A percentile compares a stretch with the other conserved stretches of the same genome.
phyloP scores from a whole-genome alignment of 2,113 vertebrate genomes.

The Psittacus erithacus region DNA sequence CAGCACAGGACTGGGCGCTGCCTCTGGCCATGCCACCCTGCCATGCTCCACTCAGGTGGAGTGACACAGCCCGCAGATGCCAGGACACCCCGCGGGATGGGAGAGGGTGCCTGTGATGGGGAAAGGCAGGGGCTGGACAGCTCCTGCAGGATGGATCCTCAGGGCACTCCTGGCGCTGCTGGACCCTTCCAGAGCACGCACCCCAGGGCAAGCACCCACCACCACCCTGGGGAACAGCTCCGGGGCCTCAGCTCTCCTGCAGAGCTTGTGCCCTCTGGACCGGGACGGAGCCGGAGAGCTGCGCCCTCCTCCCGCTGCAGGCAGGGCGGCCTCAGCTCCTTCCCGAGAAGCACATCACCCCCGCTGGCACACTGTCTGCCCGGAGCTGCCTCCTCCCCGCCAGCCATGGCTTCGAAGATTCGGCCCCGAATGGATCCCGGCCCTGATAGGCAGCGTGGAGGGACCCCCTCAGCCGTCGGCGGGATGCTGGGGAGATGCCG shows the following conservation, averaged over 20 bases:
- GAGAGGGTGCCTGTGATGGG: background rate
- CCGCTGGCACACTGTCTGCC: background rate
- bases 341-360: background rate
- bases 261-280: background rate
- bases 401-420: background rate
- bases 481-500: background rate
- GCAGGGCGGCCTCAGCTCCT: background rate
- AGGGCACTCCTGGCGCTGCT: fast-evolving
- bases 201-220: background rate
- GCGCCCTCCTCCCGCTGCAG: background rate
- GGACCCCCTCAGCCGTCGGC: too few species aligned
- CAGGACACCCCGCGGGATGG: fast-evolving
- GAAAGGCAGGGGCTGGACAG: background rate
- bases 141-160: background rate
- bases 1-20: fast-evolving
- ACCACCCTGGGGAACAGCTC: background rate
- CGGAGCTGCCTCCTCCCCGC: background rate
- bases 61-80: fast-evolving
- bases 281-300: background rate
- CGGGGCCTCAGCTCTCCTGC: background rate
- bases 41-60: background rate
- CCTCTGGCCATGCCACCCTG: background rate
- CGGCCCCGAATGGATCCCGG: fast-evolving
- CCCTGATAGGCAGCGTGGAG: background rate
- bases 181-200: fast-evolving